These are phyloP conservation scores for Leuctra nigra DNA, from an alignment of 2,888 invertebrate species.

Conservation along the genomic window DNA sequence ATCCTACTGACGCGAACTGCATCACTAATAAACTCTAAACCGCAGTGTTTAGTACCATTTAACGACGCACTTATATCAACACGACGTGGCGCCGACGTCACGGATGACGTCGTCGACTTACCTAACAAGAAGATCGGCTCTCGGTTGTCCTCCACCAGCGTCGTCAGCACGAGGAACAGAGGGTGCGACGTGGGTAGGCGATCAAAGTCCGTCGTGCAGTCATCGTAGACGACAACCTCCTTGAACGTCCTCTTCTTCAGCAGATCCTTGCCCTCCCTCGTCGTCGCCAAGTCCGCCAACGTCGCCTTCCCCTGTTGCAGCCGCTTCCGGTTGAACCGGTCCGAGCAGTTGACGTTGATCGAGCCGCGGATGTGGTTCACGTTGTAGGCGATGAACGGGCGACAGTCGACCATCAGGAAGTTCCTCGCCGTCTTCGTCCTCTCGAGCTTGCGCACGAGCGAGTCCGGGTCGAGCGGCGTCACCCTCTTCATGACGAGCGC, in stretches of 20 bases:
- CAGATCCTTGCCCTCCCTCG: conserved; percentile 55
- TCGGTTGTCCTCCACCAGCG: conserved; percentile 59
- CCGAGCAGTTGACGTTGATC: conserved; percentile 64
- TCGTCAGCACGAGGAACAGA: conserved; percentile 55
- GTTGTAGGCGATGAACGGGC: conserved; percentile 64
- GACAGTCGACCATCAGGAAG: conserved; percentile 55
- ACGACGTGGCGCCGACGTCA: too few relatives aligned
- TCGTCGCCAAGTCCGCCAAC: conserved; percentile 57
- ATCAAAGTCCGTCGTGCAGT: conserved; percentile 55
- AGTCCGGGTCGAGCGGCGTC: conserved; percentile 45
- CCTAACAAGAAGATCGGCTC: conserved; percentile 60
- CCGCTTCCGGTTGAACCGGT: conserved; percentile 58
- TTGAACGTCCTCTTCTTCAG: conserved; percentile 47
- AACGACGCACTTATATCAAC: too few relatives aligned
- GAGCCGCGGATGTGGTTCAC: conserved; percentile 60
- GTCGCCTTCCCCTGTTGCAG: conserved; percentile 59
- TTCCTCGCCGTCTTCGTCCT: conserved; percentile 32
- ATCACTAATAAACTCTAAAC: too few relatives aligned
- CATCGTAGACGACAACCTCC: conserved; percentile 65
- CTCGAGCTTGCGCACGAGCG: conserved; percentile 44
- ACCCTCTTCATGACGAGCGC: conserved; percentile 47
- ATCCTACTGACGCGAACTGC: too few relatives aligned
- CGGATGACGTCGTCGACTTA: too few relatives aligned
- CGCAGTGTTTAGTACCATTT: too few relatives aligned
- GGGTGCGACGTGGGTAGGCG: conserved; percentile 52